Base-by-base conservation (phyloP, 1,140 invertebrate genomes). In the Mycetomoellerius zeteki region DNA sequence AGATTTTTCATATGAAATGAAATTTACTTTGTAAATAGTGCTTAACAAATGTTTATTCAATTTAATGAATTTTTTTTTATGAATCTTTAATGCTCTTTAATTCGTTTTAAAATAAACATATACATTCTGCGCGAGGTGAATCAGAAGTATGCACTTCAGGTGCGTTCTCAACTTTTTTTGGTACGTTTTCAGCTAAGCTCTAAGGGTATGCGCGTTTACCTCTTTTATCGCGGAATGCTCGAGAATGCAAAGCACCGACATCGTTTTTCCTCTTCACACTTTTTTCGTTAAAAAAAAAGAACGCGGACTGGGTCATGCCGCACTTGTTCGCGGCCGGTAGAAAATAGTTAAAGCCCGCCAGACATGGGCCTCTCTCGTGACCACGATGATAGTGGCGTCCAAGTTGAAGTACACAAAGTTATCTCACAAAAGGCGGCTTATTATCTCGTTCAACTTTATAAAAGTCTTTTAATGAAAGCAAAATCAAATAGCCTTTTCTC, bases 241-340 rank as follows among this genome's bases (percentile, higher is more conserved):
- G 89, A 91, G 91, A 92, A 92, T 91, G 88, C 85, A 72, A 91
- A 92, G 88, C 82, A 77, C 88, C 82, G 64, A 69, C 56, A 75
- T 60, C 85, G 56, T 88, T 92, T 86, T 75, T 54, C 58, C 85
- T 71, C 88, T 84, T 75, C 76, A 52, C 33, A 58, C 85, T 62
- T 72, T 85, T 80, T 80, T 75, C 8, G 14, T 75, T 60, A 30
- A 82, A 82, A 84, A 60, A 81, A 33, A 58, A 37, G 2, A 80
- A 80, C 21, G 7, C 72, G n/a, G 82, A 78, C 73, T 77, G 72
- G 82, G 73, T 77, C 82, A 77, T 50, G 30, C 58, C 58, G 47
- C 82, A 37, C 82, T 85, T 85, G 58, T 77, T 85, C 73, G 82
- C 73, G 73, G 73, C 82, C 24, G 56, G 58, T 54, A 65, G 72